Conservation (phyloP, 2,888 invertebrate species). For the Tryphoninae sp. region DNA sequence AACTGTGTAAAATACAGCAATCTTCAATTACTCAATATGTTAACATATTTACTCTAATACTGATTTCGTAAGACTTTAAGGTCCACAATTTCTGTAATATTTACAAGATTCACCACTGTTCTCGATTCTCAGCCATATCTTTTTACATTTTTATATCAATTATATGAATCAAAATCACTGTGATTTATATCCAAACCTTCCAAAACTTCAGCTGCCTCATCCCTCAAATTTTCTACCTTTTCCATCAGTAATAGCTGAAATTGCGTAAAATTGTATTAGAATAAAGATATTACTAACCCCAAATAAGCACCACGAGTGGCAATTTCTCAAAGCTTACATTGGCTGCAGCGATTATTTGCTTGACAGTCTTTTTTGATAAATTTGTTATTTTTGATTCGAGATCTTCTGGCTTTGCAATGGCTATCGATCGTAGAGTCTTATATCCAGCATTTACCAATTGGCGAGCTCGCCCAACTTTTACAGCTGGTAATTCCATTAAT, state of each 20-base stretch:
- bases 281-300: background rate
- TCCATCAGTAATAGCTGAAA: conserved; percentile 90
- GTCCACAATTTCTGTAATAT: no score
- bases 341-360: conserved; percentile 92
- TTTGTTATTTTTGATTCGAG: conserved; percentile 87
- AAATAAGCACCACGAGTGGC: conserved; percentile 7
- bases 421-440: conserved; percentile 89
- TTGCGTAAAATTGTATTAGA: conserved; percentile 51
- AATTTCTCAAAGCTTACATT: conserved; percentile 84
- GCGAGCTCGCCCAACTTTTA: conserved; percentile 92
- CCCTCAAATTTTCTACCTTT: conserved; percentile 92
- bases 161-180: conserved; percentile 24
- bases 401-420: conserved; percentile 86
- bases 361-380: conserved; percentile 85
- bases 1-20: background rate
- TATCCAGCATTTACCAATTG: conserved; percentile 93
- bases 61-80: background rate
- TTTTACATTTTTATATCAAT: background rate
- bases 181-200: conserved; percentile 81
- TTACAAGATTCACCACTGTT: no score
- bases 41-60: background rate
- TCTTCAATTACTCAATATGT: background rate
- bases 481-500: conserved; percentile 93
- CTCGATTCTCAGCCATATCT: no score
- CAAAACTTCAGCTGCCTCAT: conserved; percentile 90